Evolutionary conservation across 2,113 vertebrate genomes (phyloP).

Genomic region (Guaruba guarouba): DNA sequence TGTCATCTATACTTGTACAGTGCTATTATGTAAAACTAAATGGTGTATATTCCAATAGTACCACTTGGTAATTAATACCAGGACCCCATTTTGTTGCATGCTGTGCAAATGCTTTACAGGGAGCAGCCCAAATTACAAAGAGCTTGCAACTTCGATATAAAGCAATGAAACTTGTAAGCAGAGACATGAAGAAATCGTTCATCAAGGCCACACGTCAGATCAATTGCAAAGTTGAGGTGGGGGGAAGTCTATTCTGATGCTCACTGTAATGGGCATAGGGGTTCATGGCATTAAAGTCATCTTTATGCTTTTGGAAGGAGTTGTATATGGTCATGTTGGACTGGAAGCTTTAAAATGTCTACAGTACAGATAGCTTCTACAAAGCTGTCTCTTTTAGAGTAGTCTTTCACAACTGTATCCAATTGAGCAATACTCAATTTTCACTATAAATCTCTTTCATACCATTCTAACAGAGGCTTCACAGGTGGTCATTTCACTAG

Average conservation of each 20-base stretch:
- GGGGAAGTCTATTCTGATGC: background rate
- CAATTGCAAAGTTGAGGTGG: background rate
- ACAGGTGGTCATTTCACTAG: background rate
- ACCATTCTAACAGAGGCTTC: background rate
- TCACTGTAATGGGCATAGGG: background rate
- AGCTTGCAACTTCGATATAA: background rate
- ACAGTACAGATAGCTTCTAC: background rate
- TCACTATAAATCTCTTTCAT: background rate
- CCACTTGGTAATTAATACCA: background rate
- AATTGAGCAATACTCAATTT: background rate
- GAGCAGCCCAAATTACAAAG: background rate
- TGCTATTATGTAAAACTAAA: background rate
- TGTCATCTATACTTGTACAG: background rate
- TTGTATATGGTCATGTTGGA: background rate
- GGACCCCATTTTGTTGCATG: background rate
- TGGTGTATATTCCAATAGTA: background rate
- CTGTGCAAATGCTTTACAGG: fast-evolving
- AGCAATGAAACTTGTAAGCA: background rate
- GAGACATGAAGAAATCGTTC: background rate
- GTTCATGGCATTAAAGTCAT: background rate
- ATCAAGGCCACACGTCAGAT: background rate
- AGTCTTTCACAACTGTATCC: background rate
- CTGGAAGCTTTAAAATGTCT: background rate
- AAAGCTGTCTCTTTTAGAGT: background rate
- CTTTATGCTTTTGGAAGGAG: background rate